Percentiles rank a stretch among this genome's conserved stretches.
phyloP scores from a whole-genome alignment of 2,888 invertebrate species.

The Heliconius ethilla region DNA sequence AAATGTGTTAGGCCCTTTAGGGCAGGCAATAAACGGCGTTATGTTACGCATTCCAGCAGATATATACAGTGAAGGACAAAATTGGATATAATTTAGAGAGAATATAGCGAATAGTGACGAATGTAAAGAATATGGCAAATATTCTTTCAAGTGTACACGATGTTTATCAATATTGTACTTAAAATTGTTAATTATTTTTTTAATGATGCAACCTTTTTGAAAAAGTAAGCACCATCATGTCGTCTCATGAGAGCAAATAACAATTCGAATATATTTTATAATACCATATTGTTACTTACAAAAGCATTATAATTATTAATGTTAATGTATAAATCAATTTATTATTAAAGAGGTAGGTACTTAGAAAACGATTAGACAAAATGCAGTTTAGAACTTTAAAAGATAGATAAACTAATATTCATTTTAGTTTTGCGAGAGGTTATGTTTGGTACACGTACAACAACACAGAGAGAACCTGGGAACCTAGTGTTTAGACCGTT shows the following conservation, averaged over 20 bases:
- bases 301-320: no score
- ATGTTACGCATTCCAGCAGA: background rate
- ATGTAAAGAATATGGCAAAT: background rate
- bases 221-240: background rate
- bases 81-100: no score
- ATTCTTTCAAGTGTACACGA: background rate
- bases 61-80: background rate
- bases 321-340: no score
- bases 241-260: background rate
- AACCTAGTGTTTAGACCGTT: no score
- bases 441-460: no score
- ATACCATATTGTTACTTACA: background rate
- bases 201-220: slow-evolving; percentile 1
- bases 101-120: background rate
- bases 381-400: background rate
- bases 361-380: background rate
- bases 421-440: no score
- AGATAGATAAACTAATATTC: background rate
- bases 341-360: background rate
- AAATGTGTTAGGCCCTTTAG: no score
- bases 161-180: slow-evolving; percentile 1
- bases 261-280: background rate
- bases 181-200: background rate
- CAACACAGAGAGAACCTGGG: no score
- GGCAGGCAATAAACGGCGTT: no score